Conservation (phyloP, 2,797 vertebrate genomes). For the Columba guinea region DNA sequence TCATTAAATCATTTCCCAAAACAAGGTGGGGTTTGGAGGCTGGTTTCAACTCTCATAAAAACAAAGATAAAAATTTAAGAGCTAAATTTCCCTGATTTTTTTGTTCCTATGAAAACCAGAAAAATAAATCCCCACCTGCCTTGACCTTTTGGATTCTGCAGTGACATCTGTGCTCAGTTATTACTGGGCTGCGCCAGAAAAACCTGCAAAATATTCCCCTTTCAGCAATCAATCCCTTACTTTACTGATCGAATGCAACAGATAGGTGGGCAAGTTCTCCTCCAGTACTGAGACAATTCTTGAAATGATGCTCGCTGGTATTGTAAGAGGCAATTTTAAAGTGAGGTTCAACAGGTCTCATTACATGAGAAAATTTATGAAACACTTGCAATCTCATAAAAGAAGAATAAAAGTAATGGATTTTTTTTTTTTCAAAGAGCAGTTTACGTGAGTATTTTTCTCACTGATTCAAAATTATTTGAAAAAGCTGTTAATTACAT, state of each 20-base stretch:
- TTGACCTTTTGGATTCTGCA: slow-evolving; percentile 28
- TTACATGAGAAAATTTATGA: slow-evolving; percentile 11
- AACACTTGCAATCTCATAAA: not conserved
- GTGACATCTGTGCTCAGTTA: not conserved
- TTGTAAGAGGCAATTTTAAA: not conserved
- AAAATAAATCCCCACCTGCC: not conserved
- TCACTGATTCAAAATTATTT: not conserved
- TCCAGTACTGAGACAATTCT: not conserved
- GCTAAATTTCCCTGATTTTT: not conserved
- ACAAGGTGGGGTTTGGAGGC: not conserved
- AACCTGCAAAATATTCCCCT: not conserved
- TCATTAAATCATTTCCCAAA: not conserved
- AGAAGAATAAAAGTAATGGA: not conserved
- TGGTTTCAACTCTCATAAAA: not conserved
- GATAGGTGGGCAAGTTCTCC: not conserved
- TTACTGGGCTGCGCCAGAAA: slow-evolving; percentile 10
- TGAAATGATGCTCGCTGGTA: not conserved
- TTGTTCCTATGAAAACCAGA: not conserved
- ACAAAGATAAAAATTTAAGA: not conserved
- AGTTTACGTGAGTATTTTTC: not conserved
- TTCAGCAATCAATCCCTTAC: not conserved
- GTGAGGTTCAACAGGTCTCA: not conserved
- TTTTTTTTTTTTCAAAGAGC: not conserved
- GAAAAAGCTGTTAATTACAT: not conserved
- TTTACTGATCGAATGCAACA: not conserved